Percentiles rank a stretch among this genome's conserved stretches.
These are phyloP conservation scores for Alethe castanea DNA, from an alignment of 2,113 vertebrate genomes.

Conservation along the genomic window DNA sequence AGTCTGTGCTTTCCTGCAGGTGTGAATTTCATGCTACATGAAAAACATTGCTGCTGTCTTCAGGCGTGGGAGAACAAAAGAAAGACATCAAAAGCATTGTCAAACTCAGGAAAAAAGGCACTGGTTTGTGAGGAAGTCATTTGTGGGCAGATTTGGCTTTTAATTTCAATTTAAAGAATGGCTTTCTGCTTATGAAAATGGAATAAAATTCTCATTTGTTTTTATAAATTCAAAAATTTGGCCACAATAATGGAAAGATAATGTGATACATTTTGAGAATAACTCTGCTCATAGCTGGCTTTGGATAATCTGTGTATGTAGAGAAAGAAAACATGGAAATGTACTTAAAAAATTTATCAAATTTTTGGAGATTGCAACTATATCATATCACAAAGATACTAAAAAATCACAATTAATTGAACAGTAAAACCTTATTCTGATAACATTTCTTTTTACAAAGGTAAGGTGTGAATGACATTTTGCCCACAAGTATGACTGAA, in stretches of 20 bases:
- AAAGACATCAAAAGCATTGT: background rate
- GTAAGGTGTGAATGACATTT: background rate
- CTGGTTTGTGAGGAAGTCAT: background rate
- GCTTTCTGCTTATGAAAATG: background rate
- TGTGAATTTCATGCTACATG: background rate
- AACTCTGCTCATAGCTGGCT: background rate
- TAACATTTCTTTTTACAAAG: background rate
- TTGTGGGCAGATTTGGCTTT: background rate
- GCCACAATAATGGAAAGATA: rapidly evolving
- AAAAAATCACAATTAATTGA: background rate
- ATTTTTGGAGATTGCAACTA: background rate
- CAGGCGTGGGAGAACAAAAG: background rate
- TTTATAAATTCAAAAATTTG: background rate
- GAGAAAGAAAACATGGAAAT: background rate
- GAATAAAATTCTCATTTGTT: background rate
- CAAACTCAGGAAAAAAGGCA: background rate
- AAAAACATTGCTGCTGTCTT: background rate
- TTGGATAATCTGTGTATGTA: background rate
- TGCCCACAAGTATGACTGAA: background rate
- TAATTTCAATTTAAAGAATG: background rate
- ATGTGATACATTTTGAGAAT: background rate
- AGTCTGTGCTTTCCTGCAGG: background rate
- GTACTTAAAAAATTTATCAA: background rate
- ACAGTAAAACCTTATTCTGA: background rate
- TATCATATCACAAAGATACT: background rate